Base-by-base conservation (phyloP, 2,797 vertebrate species). In the Clamator glandarius region DNA sequence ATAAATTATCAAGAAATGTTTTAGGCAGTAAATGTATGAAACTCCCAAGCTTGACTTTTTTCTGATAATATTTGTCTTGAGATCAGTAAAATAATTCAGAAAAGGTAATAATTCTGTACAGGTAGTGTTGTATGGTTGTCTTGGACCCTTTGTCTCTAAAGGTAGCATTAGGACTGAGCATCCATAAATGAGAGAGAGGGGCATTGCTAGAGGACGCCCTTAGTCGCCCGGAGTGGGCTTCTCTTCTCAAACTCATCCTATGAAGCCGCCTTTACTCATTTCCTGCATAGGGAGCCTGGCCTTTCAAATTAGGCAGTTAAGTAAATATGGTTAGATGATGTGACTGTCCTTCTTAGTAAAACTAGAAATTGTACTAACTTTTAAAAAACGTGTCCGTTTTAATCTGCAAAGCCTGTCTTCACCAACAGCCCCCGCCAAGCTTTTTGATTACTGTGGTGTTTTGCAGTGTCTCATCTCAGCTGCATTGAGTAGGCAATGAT, bases 141-240 rank as follows among this genome's bases (percentile, higher is more conserved):
- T 62, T 73, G 21, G 23, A 33, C 52, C 15, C n/a, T 66, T 61
- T 50, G 33, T 75, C 51, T 82, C 41, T 73, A 17, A 42, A 83
- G 61, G 25, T 73, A 58, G 33, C 2, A 0, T 44, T 48, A 48
- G 48, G 31, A 26, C 2, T 70, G n/a, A 66, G 25, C 8, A 11
- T 92, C 15, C 2, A 0, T 58, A 73, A 36, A 25, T 0, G 4
- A 68, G 6, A 5, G 4, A 9, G 5, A 24, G 19, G 41, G 23
- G 5, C 20, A 2, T 69, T 80, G 33, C 26, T 73, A 24, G 77
- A 73, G 31, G 21, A 21, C 57, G n/a, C 62, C 48, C 33, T 39
- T 31, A 35, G 33, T 87, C 0, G 0, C 24, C 36, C 69, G 33
- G 26, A 64, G 20, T 41, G 33, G 54, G 9, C 19, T 77, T 84